These are phyloP conservation scores for Mesocricetus auratus DNA, from an alignment of 2,113 vertebrate species.

Conservation along the genomic window DNA sequence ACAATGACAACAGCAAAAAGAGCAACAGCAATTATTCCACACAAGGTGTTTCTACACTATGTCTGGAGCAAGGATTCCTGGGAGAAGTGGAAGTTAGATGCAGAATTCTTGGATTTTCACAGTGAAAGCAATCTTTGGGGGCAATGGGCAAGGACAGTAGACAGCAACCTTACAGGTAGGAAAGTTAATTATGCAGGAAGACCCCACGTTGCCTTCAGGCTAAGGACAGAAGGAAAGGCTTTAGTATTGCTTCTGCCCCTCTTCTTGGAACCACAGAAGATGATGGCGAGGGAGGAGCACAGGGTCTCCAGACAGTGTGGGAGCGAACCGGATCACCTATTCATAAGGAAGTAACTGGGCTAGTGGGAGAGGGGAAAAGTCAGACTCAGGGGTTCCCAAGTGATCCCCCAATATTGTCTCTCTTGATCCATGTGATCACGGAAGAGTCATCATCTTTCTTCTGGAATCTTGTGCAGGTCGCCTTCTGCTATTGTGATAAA, in stretches of 20 bases:
- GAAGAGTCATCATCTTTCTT: background rate
- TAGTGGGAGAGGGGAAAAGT: background rate
- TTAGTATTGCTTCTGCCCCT: background rate
- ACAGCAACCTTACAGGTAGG: background rate
- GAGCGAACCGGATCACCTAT: background rate
- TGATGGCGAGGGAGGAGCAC: rapidly evolving
- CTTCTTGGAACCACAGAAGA: background rate
- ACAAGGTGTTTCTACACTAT: background rate
- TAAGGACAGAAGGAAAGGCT: background rate
- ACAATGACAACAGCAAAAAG: background rate
- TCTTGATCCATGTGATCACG: background rate
- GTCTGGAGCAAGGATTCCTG: background rate
- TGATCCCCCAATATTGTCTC: rapidly evolving
- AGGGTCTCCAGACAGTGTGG: background rate
- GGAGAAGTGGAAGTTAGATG: background rate
- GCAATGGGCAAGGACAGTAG: background rate
- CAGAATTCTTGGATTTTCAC: background rate
- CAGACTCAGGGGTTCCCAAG: background rate
- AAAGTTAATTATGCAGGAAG: background rate
- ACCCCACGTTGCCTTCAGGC: background rate
- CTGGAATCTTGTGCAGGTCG: background rate
- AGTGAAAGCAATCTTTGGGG: background rate
- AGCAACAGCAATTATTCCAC: background rate
- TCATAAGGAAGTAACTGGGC: background rate
- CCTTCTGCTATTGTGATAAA: background rate